A percentile compares a stretch with the other conserved stretches of the same genome.
Evolutionary conservation across 2,888 invertebrate species (phyloP).

Genomic region (Embidobia sp.): DNA sequence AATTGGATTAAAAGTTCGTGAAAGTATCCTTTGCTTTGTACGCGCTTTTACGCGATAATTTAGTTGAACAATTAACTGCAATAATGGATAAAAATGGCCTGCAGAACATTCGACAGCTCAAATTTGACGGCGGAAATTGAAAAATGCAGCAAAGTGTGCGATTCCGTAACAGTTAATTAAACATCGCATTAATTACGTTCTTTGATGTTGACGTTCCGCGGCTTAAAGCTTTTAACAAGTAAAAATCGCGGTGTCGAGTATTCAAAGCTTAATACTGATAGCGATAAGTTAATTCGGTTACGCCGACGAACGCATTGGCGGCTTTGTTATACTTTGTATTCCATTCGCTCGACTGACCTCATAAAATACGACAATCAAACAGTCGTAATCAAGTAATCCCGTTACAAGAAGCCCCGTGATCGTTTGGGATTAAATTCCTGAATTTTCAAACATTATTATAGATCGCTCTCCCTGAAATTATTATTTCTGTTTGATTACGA

Average conservation of each 20-base stretch:
- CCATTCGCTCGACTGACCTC: conserved; percentile 42
- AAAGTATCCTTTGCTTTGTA: neutral
- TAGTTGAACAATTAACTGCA: conserved; percentile 26
- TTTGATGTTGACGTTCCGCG: conserved; percentile 52
- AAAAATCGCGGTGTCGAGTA: conserved; percentile 36
- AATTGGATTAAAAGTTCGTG: conserved; percentile 27
- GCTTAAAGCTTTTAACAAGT: conserved; percentile 49
- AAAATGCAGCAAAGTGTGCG: conserved; percentile 20
- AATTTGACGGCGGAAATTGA: conserved; percentile 7
- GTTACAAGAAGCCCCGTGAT: conserved; percentile 5
- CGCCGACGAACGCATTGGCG: neutral
- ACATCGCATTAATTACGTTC: conserved; percentile 43
- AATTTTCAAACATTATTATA: conserved; percentile 7
- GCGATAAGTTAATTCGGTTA: conserved; percentile 53
- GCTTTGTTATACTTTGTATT: conserved; percentile 35
- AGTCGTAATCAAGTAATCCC: conserved; percentile 40
- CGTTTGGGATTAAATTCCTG: conserved; percentile 5
- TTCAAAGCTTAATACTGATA: conserved; percentile 42
- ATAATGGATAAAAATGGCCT: conserved; percentile 35
- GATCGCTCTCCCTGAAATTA: too few relatives aligned
- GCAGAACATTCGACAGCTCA: neutral
- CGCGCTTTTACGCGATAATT: conserved; percentile 27
- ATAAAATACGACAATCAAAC: conserved; percentile 46
- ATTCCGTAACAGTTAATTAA: conserved; percentile 37
- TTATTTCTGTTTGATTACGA: too few relatives aligned